Conservation (phyloP, 2,797 vertebrate species). For the Sebastes hubbsi region DNA sequence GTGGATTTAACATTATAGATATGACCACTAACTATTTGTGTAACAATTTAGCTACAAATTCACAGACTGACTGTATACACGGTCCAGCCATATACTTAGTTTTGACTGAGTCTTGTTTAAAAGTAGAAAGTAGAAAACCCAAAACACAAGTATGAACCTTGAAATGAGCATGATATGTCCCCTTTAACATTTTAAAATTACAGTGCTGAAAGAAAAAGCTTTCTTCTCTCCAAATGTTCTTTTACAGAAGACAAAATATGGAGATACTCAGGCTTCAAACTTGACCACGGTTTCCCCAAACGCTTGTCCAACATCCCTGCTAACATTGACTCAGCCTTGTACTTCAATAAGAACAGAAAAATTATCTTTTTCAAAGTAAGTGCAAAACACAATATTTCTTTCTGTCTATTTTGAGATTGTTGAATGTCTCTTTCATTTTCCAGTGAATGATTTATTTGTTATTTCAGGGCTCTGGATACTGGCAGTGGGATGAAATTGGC, state of each 20-base stretch:
- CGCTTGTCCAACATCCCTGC: constrained; percentile 76
- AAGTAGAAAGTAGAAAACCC: no score
- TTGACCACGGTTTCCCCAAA: constrained; percentile 85
- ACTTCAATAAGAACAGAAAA: constrained; percentile 80
- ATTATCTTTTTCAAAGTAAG: constrained; percentile 87
- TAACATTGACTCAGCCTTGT: constrained; percentile 85
- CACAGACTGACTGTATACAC: no score
- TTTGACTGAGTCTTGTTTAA: no score
- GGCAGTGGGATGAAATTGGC: constrained; percentile 87
- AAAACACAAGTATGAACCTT: no score
- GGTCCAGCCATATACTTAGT: no score
- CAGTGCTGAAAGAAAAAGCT: not conserved
- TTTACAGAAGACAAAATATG: constrained; percentile 83
- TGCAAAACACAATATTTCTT: not conserved
- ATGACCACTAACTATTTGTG: no score
- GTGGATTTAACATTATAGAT: no score
- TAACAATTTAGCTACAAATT: no score
- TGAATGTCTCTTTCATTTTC: not conserved
- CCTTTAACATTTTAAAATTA: not conserved
- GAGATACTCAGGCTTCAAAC: constrained; percentile 83
- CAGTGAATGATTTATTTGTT: not conserved
- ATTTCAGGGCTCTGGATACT: constrained; percentile 84
- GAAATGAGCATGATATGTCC: not conserved
- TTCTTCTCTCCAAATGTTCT: not conserved
- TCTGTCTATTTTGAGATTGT: not conserved